Evolutionary conservation across 2,888 invertebrate species (phyloP), one percentile per base, ranked within the genome.

Genomic region (Scaeva pyrastri): DNA sequence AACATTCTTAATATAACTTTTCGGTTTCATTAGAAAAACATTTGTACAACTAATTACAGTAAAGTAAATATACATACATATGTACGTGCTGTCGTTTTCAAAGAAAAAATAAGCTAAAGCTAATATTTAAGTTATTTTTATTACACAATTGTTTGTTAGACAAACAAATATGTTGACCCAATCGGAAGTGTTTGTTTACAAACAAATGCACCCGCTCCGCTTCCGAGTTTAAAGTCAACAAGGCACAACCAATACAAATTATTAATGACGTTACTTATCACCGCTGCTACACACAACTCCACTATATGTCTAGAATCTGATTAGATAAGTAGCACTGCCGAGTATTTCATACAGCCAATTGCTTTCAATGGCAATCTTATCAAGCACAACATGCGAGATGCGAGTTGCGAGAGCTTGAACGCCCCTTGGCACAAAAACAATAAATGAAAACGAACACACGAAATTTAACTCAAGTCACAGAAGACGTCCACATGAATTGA

Each of bases 291-390:
- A 19, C 19, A 39, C 45, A 3, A 1, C 23, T 7, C n/a, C 11
- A 31, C 14, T 12, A 31, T 3, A 19, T 5, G 31, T 45, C 52
- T 26, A 71, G 4, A 60, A 62, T 68, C 85, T 64, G 76, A 77
- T 64, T 62, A 86, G 62, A 70, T 74, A 81, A 81, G 77, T 43
- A 70, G n/a, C n/a, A 6, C 56, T 71, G 56, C 43, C 64, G 26
- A 56, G 12, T 23, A 14, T 50, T 70, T 19, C 5, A 36, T 26
- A 31, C 31, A 75, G n/a, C 66, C 60, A 80, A 80, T 76, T 68
- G 19, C 19, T 48, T 43, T 41, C 36, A 39, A 64, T 52, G 60
- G 16, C 41, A 45, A 19, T 26, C 56, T 76, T 82, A 82, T 82
- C 76, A 58, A 41, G 2, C 4, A 19, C 36, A 21, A 21, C 21